These are phyloP conservation scores for Channa striata DNA, from an alignment of 2,797 vertebrate species.

Conservation along the genomic window DNA sequence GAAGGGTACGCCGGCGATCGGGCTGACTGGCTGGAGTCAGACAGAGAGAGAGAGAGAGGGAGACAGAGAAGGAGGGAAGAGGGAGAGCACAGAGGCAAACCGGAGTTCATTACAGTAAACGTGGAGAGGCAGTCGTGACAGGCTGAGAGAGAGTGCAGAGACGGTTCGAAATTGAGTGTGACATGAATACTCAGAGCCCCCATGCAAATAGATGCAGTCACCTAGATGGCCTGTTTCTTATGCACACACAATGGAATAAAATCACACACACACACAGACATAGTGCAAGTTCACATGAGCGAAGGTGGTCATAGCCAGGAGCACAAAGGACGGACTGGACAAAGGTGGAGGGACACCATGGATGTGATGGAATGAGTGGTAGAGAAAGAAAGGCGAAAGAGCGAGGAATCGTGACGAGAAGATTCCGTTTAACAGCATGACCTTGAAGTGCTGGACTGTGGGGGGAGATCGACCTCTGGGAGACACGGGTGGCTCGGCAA, in stretches of 20 bases:
- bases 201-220: conserved; percentile 74
- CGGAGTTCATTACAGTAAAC: conserved; percentile 77
- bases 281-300: conserved; percentile 19
- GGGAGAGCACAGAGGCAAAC: conserved; percentile 55
- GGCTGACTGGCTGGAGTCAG: conserved; percentile 52
- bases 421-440: conserved; percentile 60
- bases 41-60: not conserved
- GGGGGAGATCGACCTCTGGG: conserved; percentile 68
- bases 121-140: conserved; percentile 71
- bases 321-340: conserved; percentile 47
- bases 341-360: conserved; percentile 1
- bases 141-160: conserved; percentile 62
- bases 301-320: conserved; percentile 65
- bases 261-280: conserved; percentile 44
- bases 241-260: conserved; percentile 22
- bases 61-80: conserved; percentile 1
- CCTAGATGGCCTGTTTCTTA: conserved; percentile 49
- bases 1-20: conserved; percentile 45
- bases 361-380: not conserved
- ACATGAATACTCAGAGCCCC: conserved; percentile 64
- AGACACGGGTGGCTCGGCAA: conserved; percentile 69
- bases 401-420: conserved; percentile 20
- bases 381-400: conserved; percentile 9
- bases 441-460: conserved; percentile 69
- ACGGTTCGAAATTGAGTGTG: conserved; percentile 71